Evolutionary conservation across 2,113 vertebrate genomes (phyloP).

Genomic region (Ceuthmochares aereus): DNA sequence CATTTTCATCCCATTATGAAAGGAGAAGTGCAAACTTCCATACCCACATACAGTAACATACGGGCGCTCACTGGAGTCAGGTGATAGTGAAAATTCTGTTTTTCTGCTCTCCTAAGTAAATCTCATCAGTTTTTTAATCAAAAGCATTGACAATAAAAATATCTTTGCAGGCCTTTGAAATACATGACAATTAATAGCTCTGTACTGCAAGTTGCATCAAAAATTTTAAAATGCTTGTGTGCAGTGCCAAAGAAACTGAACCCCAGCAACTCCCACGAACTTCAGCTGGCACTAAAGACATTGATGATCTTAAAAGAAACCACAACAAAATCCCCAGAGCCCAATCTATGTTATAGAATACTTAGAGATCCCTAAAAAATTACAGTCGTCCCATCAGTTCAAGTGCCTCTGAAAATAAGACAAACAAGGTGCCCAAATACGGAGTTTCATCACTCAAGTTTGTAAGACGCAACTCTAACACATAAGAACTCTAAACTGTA

Average conservation of each 20-base stretch:
- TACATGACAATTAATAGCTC: neutral
- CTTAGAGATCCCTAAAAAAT: neutral
- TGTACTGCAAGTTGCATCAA: neutral
- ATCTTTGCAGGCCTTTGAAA: neutral
- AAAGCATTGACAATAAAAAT: neutral
- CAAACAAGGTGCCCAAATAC: neutral
- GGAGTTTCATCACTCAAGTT: neutral
- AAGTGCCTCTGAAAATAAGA: neutral
- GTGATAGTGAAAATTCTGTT: neutral
- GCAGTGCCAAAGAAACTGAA: neutral
- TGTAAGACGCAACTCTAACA: neutral
- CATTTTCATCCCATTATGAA: neutral
- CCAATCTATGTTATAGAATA: neutral
- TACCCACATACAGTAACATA: neutral
- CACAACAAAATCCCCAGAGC: fast-evolving
- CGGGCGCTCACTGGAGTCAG: neutral
- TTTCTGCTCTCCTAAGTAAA: neutral
- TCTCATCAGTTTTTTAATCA: neutral
- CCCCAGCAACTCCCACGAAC: neutral
- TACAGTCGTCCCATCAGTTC: neutral
- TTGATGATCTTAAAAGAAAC: neutral
- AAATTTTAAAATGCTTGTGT: neutral
- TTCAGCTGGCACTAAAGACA: neutral
- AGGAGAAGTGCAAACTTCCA: neutral
- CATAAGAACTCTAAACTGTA: neutral